Percentiles rank a stretch among this genome's conserved stretches.
Conservation (phyloP, 2,113 vertebrate genomes). For the Hypanus sabinus region DNA sequence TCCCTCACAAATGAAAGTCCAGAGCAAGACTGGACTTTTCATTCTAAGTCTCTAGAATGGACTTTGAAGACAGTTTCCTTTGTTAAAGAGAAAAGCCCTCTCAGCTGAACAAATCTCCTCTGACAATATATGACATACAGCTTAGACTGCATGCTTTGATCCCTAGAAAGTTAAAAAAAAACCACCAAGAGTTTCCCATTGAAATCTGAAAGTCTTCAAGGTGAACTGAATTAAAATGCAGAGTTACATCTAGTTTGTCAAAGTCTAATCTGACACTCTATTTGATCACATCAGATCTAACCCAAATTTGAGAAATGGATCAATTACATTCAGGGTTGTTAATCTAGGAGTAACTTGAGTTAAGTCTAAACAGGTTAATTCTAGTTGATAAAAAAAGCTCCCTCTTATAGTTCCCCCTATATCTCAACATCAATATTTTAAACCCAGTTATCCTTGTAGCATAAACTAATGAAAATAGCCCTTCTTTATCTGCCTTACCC, state of each 20-base stretch:
- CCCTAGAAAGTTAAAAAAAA: not conserved
- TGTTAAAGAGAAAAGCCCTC: no score
- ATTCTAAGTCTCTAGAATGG: no score
- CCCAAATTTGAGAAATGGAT: not conserved
- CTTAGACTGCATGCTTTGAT: not conserved
- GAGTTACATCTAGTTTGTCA: not conserved
- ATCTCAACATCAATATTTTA: no score
- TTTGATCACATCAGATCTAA: not conserved
- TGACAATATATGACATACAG: not conserved
- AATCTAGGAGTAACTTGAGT: not conserved
- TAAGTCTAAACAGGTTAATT: not conserved
- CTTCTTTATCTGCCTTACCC: no score
- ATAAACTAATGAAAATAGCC: no score
- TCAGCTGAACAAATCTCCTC: not conserved
- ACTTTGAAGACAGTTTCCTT: no score
- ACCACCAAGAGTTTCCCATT: not conserved
- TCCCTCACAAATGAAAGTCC: no score
- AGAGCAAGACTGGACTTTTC: no score
- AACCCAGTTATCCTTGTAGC: no score
- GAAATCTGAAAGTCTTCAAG: not conserved
- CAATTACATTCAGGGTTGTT: not conserved
- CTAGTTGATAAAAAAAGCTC: no score
- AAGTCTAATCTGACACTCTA: not conserved
- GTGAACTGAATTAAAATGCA: not conserved
- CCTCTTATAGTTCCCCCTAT: no score